Evolutionary conservation across 1,140 invertebrate genomes (phyloP).

Genomic region (Leptopilina boulardi): DNA sequence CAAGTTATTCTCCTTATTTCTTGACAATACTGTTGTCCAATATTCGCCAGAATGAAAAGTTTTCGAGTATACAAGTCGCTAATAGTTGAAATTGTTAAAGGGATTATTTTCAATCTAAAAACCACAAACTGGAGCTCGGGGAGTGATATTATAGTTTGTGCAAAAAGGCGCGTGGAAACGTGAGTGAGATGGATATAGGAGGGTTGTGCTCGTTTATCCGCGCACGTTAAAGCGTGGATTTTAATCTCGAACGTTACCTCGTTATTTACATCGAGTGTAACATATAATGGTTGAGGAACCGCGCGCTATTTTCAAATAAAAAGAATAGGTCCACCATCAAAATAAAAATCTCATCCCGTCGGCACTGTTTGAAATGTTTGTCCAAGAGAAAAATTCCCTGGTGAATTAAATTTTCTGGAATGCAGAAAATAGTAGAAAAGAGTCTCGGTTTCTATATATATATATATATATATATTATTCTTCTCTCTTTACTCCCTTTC

Average conservation of each 20-base stretch:
- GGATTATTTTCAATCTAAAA: constrained; percentile 8
- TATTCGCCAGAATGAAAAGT: background rate
- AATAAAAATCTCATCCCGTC: constrained; percentile 35
- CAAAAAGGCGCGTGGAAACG: background rate
- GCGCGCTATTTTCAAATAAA: constrained; percentile 23
- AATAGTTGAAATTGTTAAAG: background rate
- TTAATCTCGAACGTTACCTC: constrained; percentile 57
- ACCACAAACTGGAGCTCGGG: constrained; percentile 1
- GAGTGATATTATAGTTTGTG: constrained; percentile 17
- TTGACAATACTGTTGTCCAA: background rate
- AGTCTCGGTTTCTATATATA: background rate
- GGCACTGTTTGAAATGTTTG: constrained; percentile 30
- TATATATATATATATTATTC: too few species aligned
- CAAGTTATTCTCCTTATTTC: background rate
- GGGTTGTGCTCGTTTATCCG: constrained; percentile 41
- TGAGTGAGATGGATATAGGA: constrained; percentile 2
- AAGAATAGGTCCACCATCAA: constrained; percentile 43
- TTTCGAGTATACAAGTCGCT: background rate
- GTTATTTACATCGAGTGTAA: constrained; percentile 57
- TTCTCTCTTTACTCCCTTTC: background rate
- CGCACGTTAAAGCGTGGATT: constrained; percentile 55
- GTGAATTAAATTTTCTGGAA: constrained; percentile 50
- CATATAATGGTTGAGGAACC: constrained; percentile 50
- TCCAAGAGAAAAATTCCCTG: constrained; percentile 40
- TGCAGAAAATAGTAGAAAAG: constrained; percentile 15